Percentiles rank a stretch among this genome's conserved stretches.
Evolutionary conservation across 2,888 invertebrate species (phyloP).

Genomic region (Drosophila prostipennis): DNA sequence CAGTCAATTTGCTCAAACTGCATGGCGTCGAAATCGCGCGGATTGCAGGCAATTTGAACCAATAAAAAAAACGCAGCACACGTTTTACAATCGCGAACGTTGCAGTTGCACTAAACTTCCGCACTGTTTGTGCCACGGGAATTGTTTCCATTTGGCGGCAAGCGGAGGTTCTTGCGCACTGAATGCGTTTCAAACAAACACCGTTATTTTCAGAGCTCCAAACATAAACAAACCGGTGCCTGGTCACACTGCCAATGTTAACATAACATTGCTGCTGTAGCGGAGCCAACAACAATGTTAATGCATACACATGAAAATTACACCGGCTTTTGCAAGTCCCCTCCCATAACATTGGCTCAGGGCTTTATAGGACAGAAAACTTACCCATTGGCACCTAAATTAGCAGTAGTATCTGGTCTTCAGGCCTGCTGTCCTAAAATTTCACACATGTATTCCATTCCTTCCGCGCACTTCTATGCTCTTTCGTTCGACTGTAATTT

Average conservation of each 20-base stretch:
- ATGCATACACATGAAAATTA: constrained; percentile 4
- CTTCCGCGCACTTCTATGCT: neutral
- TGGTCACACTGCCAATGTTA: constrained; percentile 14
- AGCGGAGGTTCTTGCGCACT: constrained; percentile 63
- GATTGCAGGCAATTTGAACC: constrained; percentile 25
- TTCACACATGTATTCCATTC: neutral
- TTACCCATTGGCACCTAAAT: neutral
- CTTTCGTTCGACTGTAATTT: neutral
- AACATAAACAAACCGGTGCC: constrained; percentile 35
- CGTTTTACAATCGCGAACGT: constrained; percentile 51
- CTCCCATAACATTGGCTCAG: constrained; percentile 12
- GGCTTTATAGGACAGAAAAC: neutral
- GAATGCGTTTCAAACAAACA: constrained; percentile 5
- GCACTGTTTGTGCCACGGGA: constrained; percentile 53
- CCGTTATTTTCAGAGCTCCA: constrained; percentile 57
- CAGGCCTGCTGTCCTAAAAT: too few species aligned
- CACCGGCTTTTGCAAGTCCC: constrained; percentile 6
- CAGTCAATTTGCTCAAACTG: constrained; percentile 44
- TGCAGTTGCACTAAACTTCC: constrained; percentile 72
- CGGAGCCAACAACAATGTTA: constrained; percentile 7
- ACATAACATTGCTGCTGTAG: constrained; percentile 12
- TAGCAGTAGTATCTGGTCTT: neutral
- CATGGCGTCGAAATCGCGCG: constrained; percentile 44
- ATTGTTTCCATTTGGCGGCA: constrained; percentile 68
- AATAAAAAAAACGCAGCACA: constrained; percentile 8